Evolutionary conservation across 2,113 vertebrate genomes (phyloP), one percentile per base, ranked within the genome.

Genomic region (Nestor notabilis): DNA sequence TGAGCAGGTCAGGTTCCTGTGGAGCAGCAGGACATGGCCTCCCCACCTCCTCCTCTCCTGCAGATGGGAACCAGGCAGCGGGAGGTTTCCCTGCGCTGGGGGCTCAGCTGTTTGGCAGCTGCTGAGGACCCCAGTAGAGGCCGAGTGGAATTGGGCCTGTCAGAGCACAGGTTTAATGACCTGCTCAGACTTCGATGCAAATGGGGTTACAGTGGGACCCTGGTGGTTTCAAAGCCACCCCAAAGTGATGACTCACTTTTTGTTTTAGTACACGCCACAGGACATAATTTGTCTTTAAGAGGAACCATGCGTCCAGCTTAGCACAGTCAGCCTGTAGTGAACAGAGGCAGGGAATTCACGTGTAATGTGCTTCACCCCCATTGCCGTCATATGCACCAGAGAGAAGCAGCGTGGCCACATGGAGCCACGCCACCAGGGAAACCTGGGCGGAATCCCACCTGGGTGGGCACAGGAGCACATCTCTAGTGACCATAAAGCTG

Each of bases 311-410:
- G 0, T 29, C 44, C 75, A 49, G 35, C 35, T 43, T 53, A 25
- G 80, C 44, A 9, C 8, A 0, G 19, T n/a, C 43, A n/a, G 20
- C 46, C 39, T 29, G 58, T 27, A 24, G 21, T 17, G 31, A 50
- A 19, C 37, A 17, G 46, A 65, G 74, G 52, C 69, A 19, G n/a
- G 58, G 56, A 64, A 33, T 39, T 43, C 63, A 9, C 3, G 0
- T 6, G 39, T 10, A 41, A 1, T 9, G 27, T 17, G 50, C 43
- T 69, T 58, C 55, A 17, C 15, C 35, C 41, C 53, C 24, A 2
- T 10, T n/a, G 70, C 81, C 0, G 0, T 43, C 5, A 1, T 9
- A 6, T 5, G 19, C 46, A 2, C 3, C 4, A 33, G 61, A 37
- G 43, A 41, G 74, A 31, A 47, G 13, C n/a, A 15, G 63, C 7